phyloP scores from a whole-genome alignment of 2,797 vertebrate genomes.

The Gymnothorax reevesii region DNA sequence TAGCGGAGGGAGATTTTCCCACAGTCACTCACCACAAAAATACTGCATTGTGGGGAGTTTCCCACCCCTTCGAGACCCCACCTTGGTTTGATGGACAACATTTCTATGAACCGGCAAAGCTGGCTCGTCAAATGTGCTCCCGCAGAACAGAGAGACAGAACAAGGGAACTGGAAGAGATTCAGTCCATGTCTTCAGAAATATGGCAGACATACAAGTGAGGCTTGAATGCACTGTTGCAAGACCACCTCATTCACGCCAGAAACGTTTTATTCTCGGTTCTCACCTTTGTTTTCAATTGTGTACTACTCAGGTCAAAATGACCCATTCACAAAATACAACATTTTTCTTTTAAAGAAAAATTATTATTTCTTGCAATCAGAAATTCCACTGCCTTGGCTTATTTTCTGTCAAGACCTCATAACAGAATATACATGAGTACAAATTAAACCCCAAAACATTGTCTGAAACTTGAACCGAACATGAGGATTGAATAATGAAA shows the following conservation, averaged over 20 bases:
- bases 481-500: not conserved
- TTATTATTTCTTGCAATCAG: too few species aligned
- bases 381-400: too few species aligned
- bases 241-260: not conserved
- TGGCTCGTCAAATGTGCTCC: constrained; percentile 85
- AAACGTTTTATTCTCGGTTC: not conserved
- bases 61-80: constrained; percentile 73
- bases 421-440: too few species aligned
- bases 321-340: too few species aligned
- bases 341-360: too few species aligned
- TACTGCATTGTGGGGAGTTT: constrained; percentile 89
- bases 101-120: constrained; percentile 92
- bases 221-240: not conserved
- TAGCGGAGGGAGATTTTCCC: constrained; percentile 99
- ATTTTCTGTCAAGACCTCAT: too few species aligned
- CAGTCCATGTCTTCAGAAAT: constrained; percentile 15
- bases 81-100: constrained; percentile 90
- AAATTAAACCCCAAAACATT: too few species aligned
- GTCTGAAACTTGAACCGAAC: too few species aligned
- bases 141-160: constrained; percentile 84
- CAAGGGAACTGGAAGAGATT: constrained; percentile 46
- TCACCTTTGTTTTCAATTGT: constrained; percentile 7
- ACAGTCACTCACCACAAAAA: constrained; percentile 98
- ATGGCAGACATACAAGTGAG: not conserved
- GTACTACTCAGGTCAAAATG: too few species aligned